phyloP scores from a whole-genome alignment of 2,797 vertebrate species.

The Sylvia borin region DNA sequence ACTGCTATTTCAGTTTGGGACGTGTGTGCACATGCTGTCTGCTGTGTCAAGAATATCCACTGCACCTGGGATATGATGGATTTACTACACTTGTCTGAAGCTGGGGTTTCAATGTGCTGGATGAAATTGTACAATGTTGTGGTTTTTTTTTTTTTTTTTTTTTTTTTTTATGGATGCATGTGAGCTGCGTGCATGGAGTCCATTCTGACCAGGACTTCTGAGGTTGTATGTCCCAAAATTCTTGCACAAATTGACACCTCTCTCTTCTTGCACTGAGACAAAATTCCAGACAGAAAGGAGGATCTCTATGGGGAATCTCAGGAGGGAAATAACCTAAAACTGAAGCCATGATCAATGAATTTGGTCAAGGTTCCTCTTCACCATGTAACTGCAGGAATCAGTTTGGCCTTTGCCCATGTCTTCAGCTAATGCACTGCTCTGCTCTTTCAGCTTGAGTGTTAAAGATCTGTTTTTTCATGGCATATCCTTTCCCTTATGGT shows the following conservation, averaged over 20 bases:
- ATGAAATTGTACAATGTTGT: not conserved
- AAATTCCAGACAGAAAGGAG: not conserved
- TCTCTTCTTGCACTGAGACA: not conserved
- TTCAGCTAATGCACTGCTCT: not conserved
- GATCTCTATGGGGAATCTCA: not conserved
- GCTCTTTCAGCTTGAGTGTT: not conserved
- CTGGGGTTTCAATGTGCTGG: not conserved
- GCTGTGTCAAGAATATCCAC: not conserved
- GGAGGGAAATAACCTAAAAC: not conserved
- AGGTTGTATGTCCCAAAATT: not conserved
- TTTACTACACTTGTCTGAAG: not conserved
- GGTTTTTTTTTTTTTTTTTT: too few relatives aligned
- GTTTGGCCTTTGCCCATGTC: not conserved
- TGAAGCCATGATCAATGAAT: rapidly evolving
- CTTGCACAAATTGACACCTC: not conserved
- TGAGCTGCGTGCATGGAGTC: not conserved
- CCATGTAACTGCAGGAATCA: not conserved
- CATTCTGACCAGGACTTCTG: not conserved
- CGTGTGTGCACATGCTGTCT: rapidly evolving
- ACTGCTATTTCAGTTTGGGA: not conserved
- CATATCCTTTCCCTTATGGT: rapidly evolving
- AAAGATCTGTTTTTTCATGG: not conserved
- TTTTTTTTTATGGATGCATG: too few relatives aligned
- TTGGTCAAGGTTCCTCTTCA: not conserved
- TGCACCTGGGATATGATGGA: not conserved